Base-by-base conservation (phyloP, 2,797 vertebrate genomes). In the Calcarius lapponicus region DNA sequence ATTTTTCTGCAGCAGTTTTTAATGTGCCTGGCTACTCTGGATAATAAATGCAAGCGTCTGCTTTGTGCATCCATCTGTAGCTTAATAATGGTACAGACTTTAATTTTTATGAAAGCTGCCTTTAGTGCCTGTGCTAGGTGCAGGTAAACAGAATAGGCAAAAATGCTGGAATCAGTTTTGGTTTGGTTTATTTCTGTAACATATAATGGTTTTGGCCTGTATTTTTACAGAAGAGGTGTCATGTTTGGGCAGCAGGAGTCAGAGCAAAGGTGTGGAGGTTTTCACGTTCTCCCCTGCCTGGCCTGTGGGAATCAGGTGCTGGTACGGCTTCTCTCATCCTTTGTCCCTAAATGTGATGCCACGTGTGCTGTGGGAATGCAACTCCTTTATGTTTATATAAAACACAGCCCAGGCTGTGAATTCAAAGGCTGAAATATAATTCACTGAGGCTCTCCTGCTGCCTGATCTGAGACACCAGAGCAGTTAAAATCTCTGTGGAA, bases 321-420 rank as follows among this genome's bases (percentile, higher is more conserved):
- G 2, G n/a, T 38, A 22, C 0, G 2, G 9, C 54, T 75, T 72
- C 53, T 38, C 34, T 38, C 11, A 54, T 43, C 38, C 15, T 31
- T 15, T 31, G 36, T 22, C 38, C 28, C 40, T 32, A 24, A 57
- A 36, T 12, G 31, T 2, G 20, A 7, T 17, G 51, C 26, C 6
- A 2, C 0, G 0, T 2, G 25, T 9, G 11, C 2, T 18, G 38
- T 13, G 51, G 36, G n/a, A 26, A 6, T 4, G 13, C 8, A 19
- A 0, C 26, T 17, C 31, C 3, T 3, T 10, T 26, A 3, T 10
- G 1, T 53, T 60, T 10, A 1, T 24, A 11, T 36, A 8, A 53
- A 67, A 25, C 3, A 25, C 2, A 31, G 21, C 15, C 32, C 9
- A 11, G 51, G 51, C 38, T 57, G 8, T 38, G 36, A 65, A 56